Base-by-base conservation (phyloP, 35 echinoderm and acorn worm genomes). In the Holothuria glaberrima region DNA sequence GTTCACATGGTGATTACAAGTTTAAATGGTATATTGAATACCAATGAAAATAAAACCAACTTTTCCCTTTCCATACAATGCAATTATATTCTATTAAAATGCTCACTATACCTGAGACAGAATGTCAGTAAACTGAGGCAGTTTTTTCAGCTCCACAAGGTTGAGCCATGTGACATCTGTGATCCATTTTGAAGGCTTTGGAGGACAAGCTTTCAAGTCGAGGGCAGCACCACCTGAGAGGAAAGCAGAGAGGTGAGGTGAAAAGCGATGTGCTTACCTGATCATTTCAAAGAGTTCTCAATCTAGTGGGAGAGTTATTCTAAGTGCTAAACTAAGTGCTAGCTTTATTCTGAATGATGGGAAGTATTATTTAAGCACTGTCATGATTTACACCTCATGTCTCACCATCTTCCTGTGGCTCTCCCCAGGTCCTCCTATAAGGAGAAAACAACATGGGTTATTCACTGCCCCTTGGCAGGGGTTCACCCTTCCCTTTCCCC, bases 171-270 rank as follows among this genome's bases (percentile, higher is more conserved):
- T 92, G 35, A 98, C 83, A 71, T 98, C 96, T 38, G 91, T 94
- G 58, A 98, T 98, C 96, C 96, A 98, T 86, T 98, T 98, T 30
- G 79, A 87, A 59, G 93, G 93, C 60, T 98, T 98, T 45, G 96
- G 82, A 56, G 90, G 96, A 36, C 93, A 91, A 68, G 88, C 96
- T 76, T 95, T 94, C 82, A 98, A 70, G 82, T 98, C 96, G 21
- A 98, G 65, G 20, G 96, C 96, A 88, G 96, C 96, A 71, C 96
- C 96, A 89, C 96, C 96, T 98, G 28, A 10, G 52, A 73, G 68
- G 69, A 29, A n/a, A 78, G 48, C n/a, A 86, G 18, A 71, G 59
- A 56, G 71, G 16, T 32, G 48, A 48, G 31, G 12, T n/a, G 71
- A 75, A 41, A 21, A 27, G 34, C 20, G n/a, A 19, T 38, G 30